Evolutionary conservation across 2,888 invertebrate species (phyloP).

Genomic region (Orchestes rusci): DNA sequence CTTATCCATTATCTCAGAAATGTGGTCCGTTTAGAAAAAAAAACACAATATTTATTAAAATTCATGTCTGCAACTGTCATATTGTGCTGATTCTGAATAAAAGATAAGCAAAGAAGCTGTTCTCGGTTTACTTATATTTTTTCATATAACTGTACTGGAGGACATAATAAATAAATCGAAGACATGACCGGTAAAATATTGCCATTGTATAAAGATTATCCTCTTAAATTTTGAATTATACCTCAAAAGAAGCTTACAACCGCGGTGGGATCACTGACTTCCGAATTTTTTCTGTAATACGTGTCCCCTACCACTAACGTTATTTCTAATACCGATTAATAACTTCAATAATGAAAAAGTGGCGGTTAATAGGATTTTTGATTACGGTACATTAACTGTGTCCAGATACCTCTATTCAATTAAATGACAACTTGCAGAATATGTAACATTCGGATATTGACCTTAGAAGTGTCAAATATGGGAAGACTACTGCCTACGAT

Average conservation of each 20-base stretch:
- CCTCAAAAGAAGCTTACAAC: conserved; percentile 13
- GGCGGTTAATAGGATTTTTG: conserved; percentile 16
- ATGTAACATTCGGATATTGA: conserved; percentile 20
- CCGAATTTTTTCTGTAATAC: conserved; percentile 12
- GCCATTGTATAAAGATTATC: conserved; percentile 13
- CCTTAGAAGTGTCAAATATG: conserved; percentile 23
- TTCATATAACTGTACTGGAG: too few relatives aligned
- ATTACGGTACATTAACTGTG: conserved; percentile 12
- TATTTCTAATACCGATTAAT: background rate
- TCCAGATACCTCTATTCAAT: conserved; percentile 12
- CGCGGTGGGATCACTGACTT: conserved; percentile 15
- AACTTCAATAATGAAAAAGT: conserved; percentile 14
- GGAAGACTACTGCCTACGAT: conserved; percentile 22
- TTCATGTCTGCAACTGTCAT: too few relatives aligned
- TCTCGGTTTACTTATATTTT: too few relatives aligned
- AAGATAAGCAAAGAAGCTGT: too few relatives aligned
- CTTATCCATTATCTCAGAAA: too few relatives aligned
- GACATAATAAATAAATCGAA: too few relatives aligned
- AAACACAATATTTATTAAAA: too few relatives aligned
- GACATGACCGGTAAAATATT: too few relatives aligned
- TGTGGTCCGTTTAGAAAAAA: too few relatives aligned
- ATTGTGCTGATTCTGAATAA: too few relatives aligned
- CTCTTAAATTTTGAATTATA: conserved; percentile 18
- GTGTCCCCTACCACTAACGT: too few relatives aligned
- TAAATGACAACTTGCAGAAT: conserved; percentile 16